Evolutionary conservation across 2,113 vertebrate species (phyloP), one percentile per base, ranked within the genome.

Genomic region (Zapornia atra): DNA sequence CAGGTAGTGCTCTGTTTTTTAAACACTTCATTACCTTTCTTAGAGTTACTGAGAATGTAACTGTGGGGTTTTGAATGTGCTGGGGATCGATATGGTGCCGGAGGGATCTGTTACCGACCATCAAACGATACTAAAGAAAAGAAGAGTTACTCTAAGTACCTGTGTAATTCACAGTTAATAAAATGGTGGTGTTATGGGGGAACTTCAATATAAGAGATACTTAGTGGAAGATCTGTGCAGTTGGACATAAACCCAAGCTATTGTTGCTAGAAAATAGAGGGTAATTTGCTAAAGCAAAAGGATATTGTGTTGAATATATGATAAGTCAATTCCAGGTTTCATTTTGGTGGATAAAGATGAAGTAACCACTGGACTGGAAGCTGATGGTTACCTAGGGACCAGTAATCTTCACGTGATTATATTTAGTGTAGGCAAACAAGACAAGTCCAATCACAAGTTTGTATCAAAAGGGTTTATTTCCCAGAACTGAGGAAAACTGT

Each of bases 121-220:
- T 86, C 60, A 71, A 66, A 91, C 84, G 77, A 68, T 92, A 53
- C 83, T 71, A 64, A 11, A 60, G 91, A 94, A 82, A 75, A 82
- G 38, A 87, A 78, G 88, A 86, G 89, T 82, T 91, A 48, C 83
- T 91, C 82, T 73, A 95, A 92, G 81, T 95, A 87, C 72, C 53
- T 79, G 77, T 92, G 89, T 96, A 94, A 96, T 96, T 96, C 91
- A 91, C 69, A 92, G 94, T 86, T 97, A 94, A 94, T 94, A 92
- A 91, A 96, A 95, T 68, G 80, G 86, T 95, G 48, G 33, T 95
- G 77, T 91, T 95, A 82, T 10, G 38, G 86, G 69, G 77, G 28
- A 84, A 57, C 61, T 95, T 95, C 94, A 82, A n/a, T 95, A 91
- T 81, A 91, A 86, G 80, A 91, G 57, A 91, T 69, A 13, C 66